Conservation (phyloP, 2,888 invertebrate species). For the Morpho deidamia region DNA sequence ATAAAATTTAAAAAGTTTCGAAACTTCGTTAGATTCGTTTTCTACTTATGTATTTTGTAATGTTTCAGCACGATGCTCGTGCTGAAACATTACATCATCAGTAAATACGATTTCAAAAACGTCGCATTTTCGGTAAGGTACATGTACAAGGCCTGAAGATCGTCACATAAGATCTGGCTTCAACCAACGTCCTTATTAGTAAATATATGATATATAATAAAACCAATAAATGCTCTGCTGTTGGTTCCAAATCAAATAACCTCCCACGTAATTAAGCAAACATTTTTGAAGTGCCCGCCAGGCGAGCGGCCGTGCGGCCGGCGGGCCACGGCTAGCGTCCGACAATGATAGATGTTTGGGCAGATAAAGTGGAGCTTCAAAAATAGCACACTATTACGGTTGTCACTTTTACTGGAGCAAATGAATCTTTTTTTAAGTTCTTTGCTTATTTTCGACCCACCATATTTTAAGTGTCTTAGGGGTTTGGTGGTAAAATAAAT, state of each 20-base stretch:
- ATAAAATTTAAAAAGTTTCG: too few relatives aligned
- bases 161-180: too few relatives aligned
- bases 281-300: not conserved
- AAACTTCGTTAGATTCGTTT: too few relatives aligned
- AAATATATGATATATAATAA: not conserved
- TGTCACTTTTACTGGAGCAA: conserved; percentile 10
- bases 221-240: not conserved
- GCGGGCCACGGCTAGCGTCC: not conserved
- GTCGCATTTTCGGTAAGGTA: too few relatives aligned
- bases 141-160: too few relatives aligned
- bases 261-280: conserved; percentile 8
- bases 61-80: too few relatives aligned
- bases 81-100: too few relatives aligned
- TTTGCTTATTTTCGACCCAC: not conserved
- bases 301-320: not conserved
- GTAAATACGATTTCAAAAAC: too few relatives aligned
- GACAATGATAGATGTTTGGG: conserved; percentile 4
- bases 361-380: not conserved
- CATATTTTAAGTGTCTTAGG: too few relatives aligned
- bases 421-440: not conserved
- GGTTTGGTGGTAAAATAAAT: too few relatives aligned
- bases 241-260: conserved; percentile 1
- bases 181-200: too few relatives aligned
- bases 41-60: too few relatives aligned
- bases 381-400: conserved; percentile 15